A percentile compares a stretch with the other conserved stretches of the same genome.
phyloP scores from a whole-genome alignment of 2,113 vertebrate species.

The Azemiops feae region DNA sequence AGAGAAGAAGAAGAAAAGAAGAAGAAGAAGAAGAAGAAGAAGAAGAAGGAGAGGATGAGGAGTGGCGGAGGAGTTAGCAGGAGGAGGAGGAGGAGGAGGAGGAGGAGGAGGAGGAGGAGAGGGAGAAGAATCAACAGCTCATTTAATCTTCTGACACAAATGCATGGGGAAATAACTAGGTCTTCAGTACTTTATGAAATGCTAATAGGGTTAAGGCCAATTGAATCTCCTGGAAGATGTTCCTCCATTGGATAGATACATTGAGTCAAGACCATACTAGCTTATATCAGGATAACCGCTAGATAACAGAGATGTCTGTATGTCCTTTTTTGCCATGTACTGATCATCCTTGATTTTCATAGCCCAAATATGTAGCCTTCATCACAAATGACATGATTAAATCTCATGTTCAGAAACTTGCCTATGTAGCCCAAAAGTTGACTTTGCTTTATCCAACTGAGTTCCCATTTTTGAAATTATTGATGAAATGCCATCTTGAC shows the following conservation, averaged over 20 bases:
- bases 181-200: not conserved
- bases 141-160: not conserved
- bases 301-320: not conserved
- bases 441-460: constrained; percentile 3
- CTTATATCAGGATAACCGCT: not conserved
- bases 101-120: too few relatives aligned
- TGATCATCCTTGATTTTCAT: not conserved
- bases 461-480: not conserved
- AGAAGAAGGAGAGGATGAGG: too few relatives aligned
- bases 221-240: not conserved
- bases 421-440: not conserved
- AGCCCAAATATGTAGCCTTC: not conserved
- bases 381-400: not conserved
- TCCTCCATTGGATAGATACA: not conserved
- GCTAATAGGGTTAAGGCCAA: not conserved
- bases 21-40: too few relatives aligned
- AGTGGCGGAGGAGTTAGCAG: too few relatives aligned
- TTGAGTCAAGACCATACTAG: not conserved
- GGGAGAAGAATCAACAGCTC: not conserved
- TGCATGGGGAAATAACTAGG: not conserved
- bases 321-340: not conserved
- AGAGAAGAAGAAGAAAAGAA: too few relatives aligned
- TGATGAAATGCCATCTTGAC: not conserved
- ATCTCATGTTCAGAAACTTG: not conserved
- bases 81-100: too few relatives aligned